Percentiles rank a stretch among this genome's conserved stretches.
These are phyloP conservation scores for Himalopsyche japonica DNA, from an alignment of 2,888 invertebrate genomes.

Conservation along the genomic window DNA sequence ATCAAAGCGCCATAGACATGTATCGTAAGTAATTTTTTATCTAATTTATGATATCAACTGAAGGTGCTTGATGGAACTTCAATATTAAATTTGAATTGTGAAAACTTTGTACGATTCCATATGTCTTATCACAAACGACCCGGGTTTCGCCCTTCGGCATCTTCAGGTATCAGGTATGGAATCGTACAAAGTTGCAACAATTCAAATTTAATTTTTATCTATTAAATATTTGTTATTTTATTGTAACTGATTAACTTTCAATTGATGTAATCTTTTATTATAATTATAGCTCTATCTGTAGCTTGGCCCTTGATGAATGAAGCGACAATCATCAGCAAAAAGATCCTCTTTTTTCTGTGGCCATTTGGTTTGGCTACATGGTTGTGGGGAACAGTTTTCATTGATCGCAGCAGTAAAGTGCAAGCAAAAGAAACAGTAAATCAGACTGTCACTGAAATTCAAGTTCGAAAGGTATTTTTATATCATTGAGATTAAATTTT, in stretches of 20 bases:
- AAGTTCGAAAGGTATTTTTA: slow-evolving; percentile 61
- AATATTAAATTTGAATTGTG: too few relatives aligned
- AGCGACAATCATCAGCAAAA: slow-evolving; percentile 83
- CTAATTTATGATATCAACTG: too few relatives aligned
- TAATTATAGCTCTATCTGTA: slow-evolving; percentile 66
- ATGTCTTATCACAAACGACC: too few relatives aligned
- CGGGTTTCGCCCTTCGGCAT: too few relatives aligned
- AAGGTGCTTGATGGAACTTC: too few relatives aligned
- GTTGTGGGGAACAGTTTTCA: slow-evolving; percentile 89
- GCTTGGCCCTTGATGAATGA: slow-evolving; percentile 82
- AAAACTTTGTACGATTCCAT: too few relatives aligned
- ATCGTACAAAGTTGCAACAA: too few relatives aligned
- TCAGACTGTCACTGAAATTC: slow-evolving; percentile 69
- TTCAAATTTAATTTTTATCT: too few relatives aligned
- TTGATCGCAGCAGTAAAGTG: slow-evolving; percentile 73
- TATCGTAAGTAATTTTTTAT: slow-evolving; percentile 70
- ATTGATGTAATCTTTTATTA: slow-evolving; percentile 16
- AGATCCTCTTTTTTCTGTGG: slow-evolving; percentile 78
- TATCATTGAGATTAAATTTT: not conserved
- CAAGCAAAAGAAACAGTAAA: slow-evolving; percentile 76
- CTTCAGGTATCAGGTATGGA: too few relatives aligned
- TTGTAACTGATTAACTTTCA: not conserved
- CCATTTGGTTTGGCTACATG: slow-evolving; percentile 85
- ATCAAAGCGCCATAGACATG: slow-evolving; percentile 81
- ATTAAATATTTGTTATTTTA: not conserved